Evolutionary conservation across 2,113 vertebrate genomes (phyloP).

Genomic region (Eleginops maclovinus): DNA sequence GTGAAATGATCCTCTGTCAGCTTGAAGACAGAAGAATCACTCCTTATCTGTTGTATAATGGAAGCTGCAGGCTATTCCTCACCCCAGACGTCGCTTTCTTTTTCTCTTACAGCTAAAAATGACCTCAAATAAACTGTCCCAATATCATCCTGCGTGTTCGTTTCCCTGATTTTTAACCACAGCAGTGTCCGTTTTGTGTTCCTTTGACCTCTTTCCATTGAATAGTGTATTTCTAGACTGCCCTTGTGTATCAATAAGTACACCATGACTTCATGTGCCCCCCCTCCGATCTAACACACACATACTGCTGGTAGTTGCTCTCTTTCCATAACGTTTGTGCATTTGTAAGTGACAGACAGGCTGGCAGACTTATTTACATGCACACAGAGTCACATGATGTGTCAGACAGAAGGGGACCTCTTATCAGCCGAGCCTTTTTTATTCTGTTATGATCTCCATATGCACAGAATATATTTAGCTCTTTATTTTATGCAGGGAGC

Average conservation of each 20-base stretch:
- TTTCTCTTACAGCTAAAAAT: constrained; percentile 22
- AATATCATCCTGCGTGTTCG: neutral
- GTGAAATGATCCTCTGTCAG: constrained; percentile 70
- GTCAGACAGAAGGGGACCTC: neutral
- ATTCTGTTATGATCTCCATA: constrained; percentile 20
- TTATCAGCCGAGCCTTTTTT: constrained; percentile 3
- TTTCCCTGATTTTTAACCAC: neutral
- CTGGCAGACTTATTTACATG: constrained; percentile 18
- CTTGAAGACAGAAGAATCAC: constrained; percentile 60
- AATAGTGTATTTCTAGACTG: constrained; percentile 1
- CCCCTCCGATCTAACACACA: neutral
- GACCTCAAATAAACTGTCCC: constrained; percentile 1
- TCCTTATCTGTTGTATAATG: constrained; percentile 70
- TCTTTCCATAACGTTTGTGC: neutral
- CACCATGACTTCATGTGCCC: neutral
- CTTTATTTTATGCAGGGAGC: constrained; percentile 6
- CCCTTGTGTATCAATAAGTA: neutral
- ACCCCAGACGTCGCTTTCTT: constrained; percentile 28
- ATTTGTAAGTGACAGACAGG: constrained; percentile 18
- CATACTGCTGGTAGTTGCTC: neutral
- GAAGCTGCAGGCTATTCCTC: constrained; percentile 61
- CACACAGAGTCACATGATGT: constrained; percentile 22
- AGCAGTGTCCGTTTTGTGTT: constrained; percentile 12
- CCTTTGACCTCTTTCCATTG: constrained; percentile 1
- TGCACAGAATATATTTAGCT: constrained; percentile 3